A percentile compares a stretch with the other conserved stretches of the same genome.
Evolutionary conservation across 2,888 invertebrate species (phyloP).

Genomic region (Agrotis clavis): DNA sequence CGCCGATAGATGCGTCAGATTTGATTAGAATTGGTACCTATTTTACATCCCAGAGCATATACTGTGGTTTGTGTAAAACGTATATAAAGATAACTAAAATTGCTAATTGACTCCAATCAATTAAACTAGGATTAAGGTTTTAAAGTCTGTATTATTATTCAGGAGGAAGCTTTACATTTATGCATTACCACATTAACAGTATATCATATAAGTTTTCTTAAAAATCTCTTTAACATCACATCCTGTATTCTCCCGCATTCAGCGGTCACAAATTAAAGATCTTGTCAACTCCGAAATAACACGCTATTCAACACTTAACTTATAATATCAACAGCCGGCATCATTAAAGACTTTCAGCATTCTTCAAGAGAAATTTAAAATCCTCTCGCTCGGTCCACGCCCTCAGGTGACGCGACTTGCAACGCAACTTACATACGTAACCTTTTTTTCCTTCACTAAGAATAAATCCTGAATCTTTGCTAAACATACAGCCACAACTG

Average conservation of each 20-base stretch:
- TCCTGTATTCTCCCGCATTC: not conserved
- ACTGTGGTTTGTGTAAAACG: too few relatives aligned
- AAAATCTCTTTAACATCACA: not conserved
- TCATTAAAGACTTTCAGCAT: slow-evolving; percentile 16
- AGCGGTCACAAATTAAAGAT: not conserved
- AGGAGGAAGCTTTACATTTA: slow-evolving; percentile 7
- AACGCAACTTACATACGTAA: not conserved
- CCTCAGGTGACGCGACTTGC: not conserved
- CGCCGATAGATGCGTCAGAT: slow-evolving; percentile 49
- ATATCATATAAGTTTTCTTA: not conserved
- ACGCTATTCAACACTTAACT: slow-evolving; percentile 16
- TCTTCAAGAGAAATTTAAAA: slow-evolving; percentile 22
- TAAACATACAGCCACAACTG: too few relatives aligned
- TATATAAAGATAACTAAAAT: not conserved
- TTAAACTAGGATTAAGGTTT: not conserved
- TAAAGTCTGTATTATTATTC: not conserved
- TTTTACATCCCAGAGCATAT: not conserved
- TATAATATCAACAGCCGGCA: not conserved
- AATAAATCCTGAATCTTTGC: too few relatives aligned
- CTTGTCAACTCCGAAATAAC: not conserved
- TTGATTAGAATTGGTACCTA: not conserved
- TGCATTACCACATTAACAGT: not conserved
- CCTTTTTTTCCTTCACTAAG: too few relatives aligned
- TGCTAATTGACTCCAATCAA: not conserved
- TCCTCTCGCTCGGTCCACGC: not conserved